Conservation (phyloP, 2,797 vertebrate genomes). For the Paguma larvata region DNA sequence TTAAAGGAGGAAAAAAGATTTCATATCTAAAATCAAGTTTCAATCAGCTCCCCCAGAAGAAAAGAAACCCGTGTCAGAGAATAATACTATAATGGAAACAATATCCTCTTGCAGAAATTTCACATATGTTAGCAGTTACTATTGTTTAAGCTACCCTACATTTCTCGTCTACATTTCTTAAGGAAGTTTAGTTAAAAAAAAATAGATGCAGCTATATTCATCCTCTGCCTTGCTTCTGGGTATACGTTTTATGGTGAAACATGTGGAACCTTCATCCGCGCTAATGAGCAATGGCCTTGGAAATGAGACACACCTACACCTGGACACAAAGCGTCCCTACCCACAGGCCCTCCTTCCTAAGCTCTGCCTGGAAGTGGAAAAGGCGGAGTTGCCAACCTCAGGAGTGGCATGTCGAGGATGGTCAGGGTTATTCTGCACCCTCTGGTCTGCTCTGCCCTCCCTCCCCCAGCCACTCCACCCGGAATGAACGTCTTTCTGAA, state of each 20-base stretch:
- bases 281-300: constrained; percentile 14
- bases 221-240: background rate
- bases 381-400: background rate
- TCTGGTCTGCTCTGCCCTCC: background rate
- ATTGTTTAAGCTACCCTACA: constrained; percentile 39
- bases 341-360: background rate
- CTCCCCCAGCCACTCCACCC: background rate
- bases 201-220: background rate
- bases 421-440: background rate
- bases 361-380: background rate
- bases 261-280: background rate
- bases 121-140: constrained; percentile 85
- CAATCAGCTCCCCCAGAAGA: constrained; percentile 78
- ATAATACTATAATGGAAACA: constrained; percentile 85
- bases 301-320: background rate
- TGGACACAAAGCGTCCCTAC: background rate
- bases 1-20: constrained; percentile 70
- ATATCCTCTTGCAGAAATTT: constrained; percentile 63
- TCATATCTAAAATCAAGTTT: constrained; percentile 83
- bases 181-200: constrained; percentile 1
- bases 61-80: constrained; percentile 75
- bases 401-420: background rate
- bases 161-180: constrained; percentile 48
- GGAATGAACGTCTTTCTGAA: background rate
- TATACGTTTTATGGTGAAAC: background rate